A percentile compares a stretch with the other conserved stretches of the same genome.
phyloP scores from a whole-genome alignment of 2,888 invertebrate genomes.

The Drosophila dives region DNA sequence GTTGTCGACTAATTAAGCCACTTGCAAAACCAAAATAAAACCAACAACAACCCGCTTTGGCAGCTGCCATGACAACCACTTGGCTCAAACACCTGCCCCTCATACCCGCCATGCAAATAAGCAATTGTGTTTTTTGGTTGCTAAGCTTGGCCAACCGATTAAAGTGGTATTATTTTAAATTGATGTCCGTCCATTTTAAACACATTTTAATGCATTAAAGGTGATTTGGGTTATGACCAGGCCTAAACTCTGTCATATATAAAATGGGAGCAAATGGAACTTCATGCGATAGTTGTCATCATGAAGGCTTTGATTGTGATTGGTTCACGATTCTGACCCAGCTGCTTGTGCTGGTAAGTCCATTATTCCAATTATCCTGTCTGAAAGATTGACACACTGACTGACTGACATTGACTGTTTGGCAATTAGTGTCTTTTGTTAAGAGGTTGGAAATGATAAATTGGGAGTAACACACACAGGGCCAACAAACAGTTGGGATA shows the following conservation, averaged over 20 bases:
- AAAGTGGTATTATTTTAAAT: conserved; percentile 56
- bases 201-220: conserved; percentile 56
- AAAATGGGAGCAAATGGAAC: conserved; percentile 31
- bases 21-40: conserved; percentile 21
- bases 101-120: not conserved
- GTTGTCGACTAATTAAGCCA: conserved; percentile 54
- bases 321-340: not conserved
- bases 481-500: not conserved
- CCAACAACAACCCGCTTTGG: conserved; percentile 23
- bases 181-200: conserved; percentile 52
- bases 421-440: not conserved
- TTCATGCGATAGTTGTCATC: conserved; percentile 12
- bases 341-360: conserved; percentile 23
- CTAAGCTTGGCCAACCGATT: conserved; percentile 35
- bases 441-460: not conserved
- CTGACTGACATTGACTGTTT: not conserved
- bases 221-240: conserved; percentile 29
- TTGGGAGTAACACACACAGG: conserved; percentile 1
- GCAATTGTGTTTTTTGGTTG: conserved; percentile 30
- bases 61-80: conserved; percentile 55
- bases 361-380: not conserved
- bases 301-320: conserved; percentile 24
- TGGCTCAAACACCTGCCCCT: not conserved
- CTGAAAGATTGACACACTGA: not conserved
- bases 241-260: conserved; percentile 18